These are phyloP conservation scores for Bujurquina vittata DNA, from an alignment of 2,113 vertebrate species.

Conservation along the genomic window DNA sequence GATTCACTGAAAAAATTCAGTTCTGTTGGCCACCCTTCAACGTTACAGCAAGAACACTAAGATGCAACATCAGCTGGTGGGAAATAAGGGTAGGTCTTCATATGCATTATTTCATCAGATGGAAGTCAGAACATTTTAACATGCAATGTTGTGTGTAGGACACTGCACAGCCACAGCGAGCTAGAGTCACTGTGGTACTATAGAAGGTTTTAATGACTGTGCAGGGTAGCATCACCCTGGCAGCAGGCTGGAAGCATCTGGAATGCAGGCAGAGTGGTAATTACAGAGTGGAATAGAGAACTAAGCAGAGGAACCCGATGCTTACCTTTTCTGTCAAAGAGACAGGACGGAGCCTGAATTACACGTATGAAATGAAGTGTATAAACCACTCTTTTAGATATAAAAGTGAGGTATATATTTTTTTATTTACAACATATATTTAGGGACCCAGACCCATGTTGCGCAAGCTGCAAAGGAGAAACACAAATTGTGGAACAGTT, in stretches of 20 bases:
- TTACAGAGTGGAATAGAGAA: conserved; percentile 28
- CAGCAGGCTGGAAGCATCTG: conserved; percentile 29
- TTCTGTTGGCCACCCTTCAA: not conserved
- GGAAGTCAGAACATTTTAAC: not conserved
- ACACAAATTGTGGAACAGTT: accelerated
- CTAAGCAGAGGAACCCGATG: conserved; percentile 9
- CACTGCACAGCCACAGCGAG: conserved; percentile 17
- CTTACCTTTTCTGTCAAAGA: conserved; percentile 2
- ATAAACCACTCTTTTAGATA: conserved; percentile 14
- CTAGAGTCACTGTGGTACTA: conserved; percentile 3
- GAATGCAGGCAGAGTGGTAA: conserved; percentile 16
- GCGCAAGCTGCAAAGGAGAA: not conserved
- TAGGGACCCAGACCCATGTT: not conserved
- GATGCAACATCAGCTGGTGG: not conserved
- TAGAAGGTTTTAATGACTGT: conserved; percentile 31
- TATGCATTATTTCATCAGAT: not conserved
- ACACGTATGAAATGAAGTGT: conserved; percentile 29
- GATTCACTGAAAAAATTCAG: not conserved
- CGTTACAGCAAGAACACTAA: not conserved
- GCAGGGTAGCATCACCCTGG: conserved; percentile 14
- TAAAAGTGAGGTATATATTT: not conserved
- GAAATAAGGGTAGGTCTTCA: not conserved
- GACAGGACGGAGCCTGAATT: not conserved
- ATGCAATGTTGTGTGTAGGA: conserved; percentile 14
- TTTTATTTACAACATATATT: not conserved